Base-by-base conservation (phyloP, 2,888 invertebrate genomes). In the Chrysina gloriosa region DNA sequence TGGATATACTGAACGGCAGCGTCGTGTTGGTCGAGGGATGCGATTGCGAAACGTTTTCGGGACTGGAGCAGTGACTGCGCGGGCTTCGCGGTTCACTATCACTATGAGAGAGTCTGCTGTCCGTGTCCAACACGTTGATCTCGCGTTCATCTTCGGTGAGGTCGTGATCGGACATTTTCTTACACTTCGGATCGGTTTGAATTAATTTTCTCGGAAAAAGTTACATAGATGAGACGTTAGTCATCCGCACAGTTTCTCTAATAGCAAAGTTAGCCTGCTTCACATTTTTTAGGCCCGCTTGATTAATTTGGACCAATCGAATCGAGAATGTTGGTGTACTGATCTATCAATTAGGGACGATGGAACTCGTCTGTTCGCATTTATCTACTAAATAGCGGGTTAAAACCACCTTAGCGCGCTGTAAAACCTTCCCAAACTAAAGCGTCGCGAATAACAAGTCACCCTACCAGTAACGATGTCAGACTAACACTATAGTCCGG, bases 1-100 rank as follows among this genome's bases (percentile, higher is more conserved):
- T 88, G 31, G 92, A 93, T 86, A 93, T 93, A 83, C 93, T 93
- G 84, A 93, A 93, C 67, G 93, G 91, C 74, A 93, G 79, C 42
- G 87, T 86, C 48, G 87, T 87, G 77, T 86, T 86, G 36, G 78
- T 77, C n/a, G 87, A 76, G 82, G 86, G 14, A 85, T 85, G 72
- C 16, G 80, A 72, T 25, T 79, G 75, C 78, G 85, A 69, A 81
- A 86, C 85, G 69, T 86, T 87, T 68, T 79, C 88, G 3, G 83
- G 83, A 69, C 80, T 81, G 58, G 83, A 83, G 71, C 83, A 83
- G 63, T 77, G 81, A 72, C 82, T 82, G 56, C 78, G 73, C 31
- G 80, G 78, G 74, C 87, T 88, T 63, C 83, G 79, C 68, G 86
- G 86, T 69, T 88, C 88, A 56, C 89, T 88, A 73, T 89, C 89